These are phyloP conservation scores for Ageneiosus marmoratus DNA, from an alignment of 2,113 vertebrate species.

Conservation along the genomic window DNA sequence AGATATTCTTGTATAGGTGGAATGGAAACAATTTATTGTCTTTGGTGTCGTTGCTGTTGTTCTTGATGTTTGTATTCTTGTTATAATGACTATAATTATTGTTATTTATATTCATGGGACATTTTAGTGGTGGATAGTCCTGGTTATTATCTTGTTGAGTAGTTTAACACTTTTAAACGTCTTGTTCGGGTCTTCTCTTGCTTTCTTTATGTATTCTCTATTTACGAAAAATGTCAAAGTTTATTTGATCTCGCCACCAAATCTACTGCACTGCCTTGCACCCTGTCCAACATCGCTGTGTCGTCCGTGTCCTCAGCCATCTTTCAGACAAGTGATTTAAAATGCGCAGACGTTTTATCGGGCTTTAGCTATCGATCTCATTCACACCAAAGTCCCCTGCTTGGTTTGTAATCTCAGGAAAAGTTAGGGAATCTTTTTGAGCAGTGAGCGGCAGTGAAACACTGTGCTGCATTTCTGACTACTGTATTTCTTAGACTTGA, in stretches of 20 bases:
- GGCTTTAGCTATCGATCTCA: constrained; percentile 56
- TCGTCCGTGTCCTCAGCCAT: constrained; percentile 61
- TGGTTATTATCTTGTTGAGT: constrained; percentile 71
- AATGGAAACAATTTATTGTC: constrained; percentile 64
- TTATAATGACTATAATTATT: constrained; percentile 68
- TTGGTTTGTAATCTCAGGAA: constrained; percentile 76
- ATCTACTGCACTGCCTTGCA: constrained; percentile 79
- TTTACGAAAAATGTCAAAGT: constrained; percentile 16
- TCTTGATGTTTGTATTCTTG: constrained; percentile 53
- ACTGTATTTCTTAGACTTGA: constrained; percentile 53
- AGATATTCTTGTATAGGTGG: constrained; percentile 56
- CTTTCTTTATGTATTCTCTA: constrained; percentile 50
- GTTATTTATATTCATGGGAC: constrained; percentile 83
- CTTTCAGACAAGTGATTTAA: constrained; percentile 44
- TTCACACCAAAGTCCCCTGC: constrained; percentile 75
- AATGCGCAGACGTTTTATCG: constrained; percentile 10
- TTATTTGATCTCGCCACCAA: constrained; percentile 76
- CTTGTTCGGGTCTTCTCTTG: constrained; percentile 68
- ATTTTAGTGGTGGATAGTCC: constrained; percentile 68
- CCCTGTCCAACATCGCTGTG: constrained; percentile 70
- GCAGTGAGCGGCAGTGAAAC: constrained; percentile 1
- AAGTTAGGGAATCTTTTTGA: constrained; percentile 48
- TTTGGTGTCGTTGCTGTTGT: constrained; percentile 47
- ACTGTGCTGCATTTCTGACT: constrained; percentile 47
- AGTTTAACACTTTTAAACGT: constrained; percentile 48